phyloP scores from a whole-genome alignment of 2,113 vertebrate species.

The Ahaetulla prasina region DNA sequence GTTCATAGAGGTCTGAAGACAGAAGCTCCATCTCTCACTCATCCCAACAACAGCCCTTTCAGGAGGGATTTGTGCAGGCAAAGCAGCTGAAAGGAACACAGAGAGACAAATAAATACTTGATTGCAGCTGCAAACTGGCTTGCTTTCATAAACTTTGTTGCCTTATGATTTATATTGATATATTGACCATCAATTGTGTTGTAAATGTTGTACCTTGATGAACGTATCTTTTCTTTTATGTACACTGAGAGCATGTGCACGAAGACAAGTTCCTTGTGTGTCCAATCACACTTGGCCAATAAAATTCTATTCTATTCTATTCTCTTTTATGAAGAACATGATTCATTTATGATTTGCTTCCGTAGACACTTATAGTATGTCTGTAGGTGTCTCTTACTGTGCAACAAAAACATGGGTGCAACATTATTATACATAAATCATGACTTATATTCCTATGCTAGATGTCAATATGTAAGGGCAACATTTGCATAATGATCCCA shows the following conservation, averaged over 20 bases:
- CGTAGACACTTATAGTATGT: not conserved
- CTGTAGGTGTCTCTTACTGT: not conserved
- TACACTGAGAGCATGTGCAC: no score
- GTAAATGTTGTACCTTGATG: no score
- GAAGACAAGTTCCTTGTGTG: no score
- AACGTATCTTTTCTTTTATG: no score
- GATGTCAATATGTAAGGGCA: not conserved
- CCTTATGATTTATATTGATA: no score
- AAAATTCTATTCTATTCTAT: no score
- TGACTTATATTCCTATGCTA: not conserved
- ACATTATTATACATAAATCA: not conserved
- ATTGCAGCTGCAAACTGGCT: not conserved
- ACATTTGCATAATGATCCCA: not conserved
- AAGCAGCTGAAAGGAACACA: not conserved
- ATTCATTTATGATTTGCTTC: not conserved
- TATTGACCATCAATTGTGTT: no score
- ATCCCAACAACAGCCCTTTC: not conserved
- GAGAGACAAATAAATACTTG: not conserved
- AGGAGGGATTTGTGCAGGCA: not conserved
- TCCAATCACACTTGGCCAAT: no score
- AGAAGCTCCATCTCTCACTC: not conserved
- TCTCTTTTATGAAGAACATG: not conserved
- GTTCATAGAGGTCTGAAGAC: not conserved
- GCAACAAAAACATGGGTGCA: not conserved
- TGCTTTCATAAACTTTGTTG: not conserved